Evolutionary conservation across 2,113 vertebrate genomes (phyloP), one percentile per base, ranked within the genome.

Genomic region (Syngnathus typhle): DNA sequence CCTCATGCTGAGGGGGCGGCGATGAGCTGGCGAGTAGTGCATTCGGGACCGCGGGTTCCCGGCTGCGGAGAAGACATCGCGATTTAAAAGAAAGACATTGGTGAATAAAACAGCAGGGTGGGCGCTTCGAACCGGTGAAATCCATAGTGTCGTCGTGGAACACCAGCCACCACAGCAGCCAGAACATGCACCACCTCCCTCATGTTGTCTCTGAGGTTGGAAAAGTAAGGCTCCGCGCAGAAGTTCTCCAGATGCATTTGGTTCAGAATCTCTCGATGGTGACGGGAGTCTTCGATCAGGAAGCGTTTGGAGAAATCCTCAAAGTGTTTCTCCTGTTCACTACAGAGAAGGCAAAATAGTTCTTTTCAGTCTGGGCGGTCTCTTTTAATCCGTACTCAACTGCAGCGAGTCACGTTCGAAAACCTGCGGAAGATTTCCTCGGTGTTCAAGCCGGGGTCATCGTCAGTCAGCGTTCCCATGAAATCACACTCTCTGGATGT

Each of bases 181-280:
- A 98, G 89, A 36, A 96, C 87, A 43, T 91, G 83, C 64, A 98
- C 87, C 59, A 98, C 90, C 69, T 95, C 93, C 73, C 86, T 93
- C 96, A 98, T 98, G 70, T 94, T 94, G 79, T 94, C 89, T 64
- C 95, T 91, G 38, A 98, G 91, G 77, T 91, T 94, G 79, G 90
- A 92, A 81, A 98, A 95, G 82, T 93, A 94, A 0, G 95, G 94
- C 63, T 98, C 94, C 79, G 92, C 81, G 54, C 95, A 94, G 69
- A 97, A 92, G 84, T 94, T 96, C 85, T 96, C 93, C 87, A 98
- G 87, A 52, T 93, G 92, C 81, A 97, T 91, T 2, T 88, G 91
- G 76, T 83, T 92, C 74, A 98, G n/a, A 73, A 96, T 89, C 54
- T 89, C 78, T 73, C 88, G 91, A 88, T 97, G 95, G 21, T 60